Evolutionary conservation across 2,888 invertebrate species (phyloP).

Genomic region (Ormyrus pomaceus): DNA sequence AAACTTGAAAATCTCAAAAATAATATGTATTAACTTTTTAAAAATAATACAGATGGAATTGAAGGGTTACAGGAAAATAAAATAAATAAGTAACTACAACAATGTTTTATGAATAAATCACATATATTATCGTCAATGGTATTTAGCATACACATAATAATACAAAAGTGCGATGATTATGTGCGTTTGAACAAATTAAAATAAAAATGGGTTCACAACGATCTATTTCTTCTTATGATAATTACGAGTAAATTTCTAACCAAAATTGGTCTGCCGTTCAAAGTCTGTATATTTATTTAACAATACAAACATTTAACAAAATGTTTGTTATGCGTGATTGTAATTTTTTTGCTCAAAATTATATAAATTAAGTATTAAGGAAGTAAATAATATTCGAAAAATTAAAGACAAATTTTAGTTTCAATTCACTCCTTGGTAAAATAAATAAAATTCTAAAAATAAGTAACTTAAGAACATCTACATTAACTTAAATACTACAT

Average conservation of each 20-base stretch:
- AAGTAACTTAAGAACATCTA: slow-evolving; percentile 30
- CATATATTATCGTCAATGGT: slow-evolving; percentile 44
- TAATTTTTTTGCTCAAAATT: neutral
- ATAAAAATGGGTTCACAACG: neutral
- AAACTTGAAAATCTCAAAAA: no score
- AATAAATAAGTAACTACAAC: slow-evolving; percentile 44
- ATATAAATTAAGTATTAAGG: no score
- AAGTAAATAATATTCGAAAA: neutral
- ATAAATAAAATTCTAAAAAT: slow-evolving; percentile 47
- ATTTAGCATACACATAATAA: slow-evolving; percentile 42
- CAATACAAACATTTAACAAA: neutral
- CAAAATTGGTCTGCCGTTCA: slow-evolving; percentile 4
- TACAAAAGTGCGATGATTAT: slow-evolving; percentile 37
- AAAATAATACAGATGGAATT: neutral
- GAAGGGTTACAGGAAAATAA: slow-evolving; percentile 26
- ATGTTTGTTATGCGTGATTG: neutral
- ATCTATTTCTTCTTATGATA: slow-evolving; percentile 10
- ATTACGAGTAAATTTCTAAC: neutral
- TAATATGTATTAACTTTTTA: no score
- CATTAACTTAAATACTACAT: slow-evolving; percentile 40
- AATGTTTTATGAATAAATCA: slow-evolving; percentile 41
- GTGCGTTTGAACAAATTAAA: slow-evolving; percentile 23
- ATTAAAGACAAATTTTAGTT: slow-evolving; percentile 16
- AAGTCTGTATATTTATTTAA: neutral
- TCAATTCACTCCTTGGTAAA: slow-evolving; percentile 14